Evolutionary conservation across 2,113 vertebrate genomes (phyloP), one percentile per base, ranked within the genome.

Genomic region (Lonchura striata): DNA sequence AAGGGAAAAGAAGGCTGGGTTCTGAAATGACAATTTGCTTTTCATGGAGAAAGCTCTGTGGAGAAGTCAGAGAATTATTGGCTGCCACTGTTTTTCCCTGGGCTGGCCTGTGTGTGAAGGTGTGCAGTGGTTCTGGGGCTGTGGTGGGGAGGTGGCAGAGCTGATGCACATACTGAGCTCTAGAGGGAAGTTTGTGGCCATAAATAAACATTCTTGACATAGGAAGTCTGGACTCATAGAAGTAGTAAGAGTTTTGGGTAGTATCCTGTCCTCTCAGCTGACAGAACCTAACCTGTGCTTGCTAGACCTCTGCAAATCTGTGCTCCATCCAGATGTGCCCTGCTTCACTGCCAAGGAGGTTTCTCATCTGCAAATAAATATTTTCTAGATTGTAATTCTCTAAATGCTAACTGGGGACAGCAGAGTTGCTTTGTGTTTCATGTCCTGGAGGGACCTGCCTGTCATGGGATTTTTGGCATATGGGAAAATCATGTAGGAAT

Each of bases 151-250:
- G 4, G 4, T 11, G 53, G 16, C 35, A 69, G 54, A 54, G 52
- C 9, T 37, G 53, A 25, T 30, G 49, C 5, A 25, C 15, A 9
- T 10, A 1, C 21, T 44, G 31, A 66, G 35, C 57, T 69, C 44
- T 13, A 4, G 30, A 15, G 52, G 1, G 1, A 35, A 15, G 19
- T 17, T 8, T 44, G 19, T 52, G 76, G 27, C 60, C 9, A 8
- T 18, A 33, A 35, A 66, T 18, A 1, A n/a, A 16, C 4, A 0
- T 33, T 17, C 24, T 11, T 69, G 19, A 4, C 31, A 24, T 1
- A 12, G 17, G 24, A 12, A 49, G 7, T 20, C 12, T 49, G 31
- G n/a, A 33, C 11, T 39, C 1, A 1, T 1, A 0, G 11, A 5
- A 31, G 15, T 1, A 68, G 44, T 7, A 41, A 33, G 0, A 10